Evolutionary conservation across 2,113 vertebrate genomes (phyloP).

Genomic region (Myrmophylax atrothorax): DNA sequence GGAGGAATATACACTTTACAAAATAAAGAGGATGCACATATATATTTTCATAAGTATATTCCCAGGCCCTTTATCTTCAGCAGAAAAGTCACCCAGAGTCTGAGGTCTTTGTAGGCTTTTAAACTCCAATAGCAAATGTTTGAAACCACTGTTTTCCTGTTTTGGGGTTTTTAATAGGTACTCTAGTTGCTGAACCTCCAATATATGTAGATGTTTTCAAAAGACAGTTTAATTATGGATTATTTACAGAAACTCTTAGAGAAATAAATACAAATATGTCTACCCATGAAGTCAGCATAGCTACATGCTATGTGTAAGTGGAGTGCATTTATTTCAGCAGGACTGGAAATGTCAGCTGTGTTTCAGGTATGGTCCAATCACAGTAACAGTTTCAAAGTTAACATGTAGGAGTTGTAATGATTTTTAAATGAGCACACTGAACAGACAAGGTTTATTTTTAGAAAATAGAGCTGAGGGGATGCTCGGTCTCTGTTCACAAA

Average conservation of each 20-base stretch:
- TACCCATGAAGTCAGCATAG: not conserved
- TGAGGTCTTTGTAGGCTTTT: not conserved
- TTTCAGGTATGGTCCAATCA: constrained; percentile 49
- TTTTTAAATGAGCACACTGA: constrained; percentile 51
- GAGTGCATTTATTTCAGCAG: constrained; percentile 18
- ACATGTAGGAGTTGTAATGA: constrained; percentile 60
- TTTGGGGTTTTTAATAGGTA: not conserved
- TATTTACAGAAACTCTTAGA: not conserved
- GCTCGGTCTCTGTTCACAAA: constrained; percentile 47
- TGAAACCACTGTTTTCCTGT: not conserved
- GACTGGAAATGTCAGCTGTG: constrained; percentile 8
- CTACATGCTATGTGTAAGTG: not conserved
- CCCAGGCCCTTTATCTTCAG: not conserved
- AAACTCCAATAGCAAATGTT: not conserved
- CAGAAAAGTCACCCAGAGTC: not conserved
- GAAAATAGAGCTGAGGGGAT: constrained; percentile 39
- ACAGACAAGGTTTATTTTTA: constrained; percentile 64
- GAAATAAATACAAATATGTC: not conserved
- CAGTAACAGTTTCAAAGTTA: constrained; percentile 31
- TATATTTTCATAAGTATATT: not conserved
- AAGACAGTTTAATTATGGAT: not conserved
- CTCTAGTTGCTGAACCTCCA: not conserved
- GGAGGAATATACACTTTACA: not conserved
- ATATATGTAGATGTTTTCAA: not conserved
- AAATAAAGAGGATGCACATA: not conserved